phyloP scores from a whole-genome alignment of 23 tunicate species.

The Styela clava region DNA sequence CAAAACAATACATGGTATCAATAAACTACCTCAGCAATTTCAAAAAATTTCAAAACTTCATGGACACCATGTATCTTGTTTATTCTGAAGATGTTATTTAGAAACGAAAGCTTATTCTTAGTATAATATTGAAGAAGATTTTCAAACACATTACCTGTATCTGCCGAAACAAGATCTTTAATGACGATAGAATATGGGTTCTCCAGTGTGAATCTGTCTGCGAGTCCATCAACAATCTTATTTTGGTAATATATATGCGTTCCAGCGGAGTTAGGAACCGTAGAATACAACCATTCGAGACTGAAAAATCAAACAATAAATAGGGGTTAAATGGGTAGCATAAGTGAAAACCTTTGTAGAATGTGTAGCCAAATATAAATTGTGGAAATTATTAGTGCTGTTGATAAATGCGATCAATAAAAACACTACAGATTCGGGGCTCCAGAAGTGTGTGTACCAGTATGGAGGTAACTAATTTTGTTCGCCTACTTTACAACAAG shows the following conservation, averaged over 20 bases:
- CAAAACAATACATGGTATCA: too few species aligned
- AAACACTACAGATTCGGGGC: neutral
- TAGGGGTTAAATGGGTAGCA: neutral
- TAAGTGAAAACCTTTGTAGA: neutral
- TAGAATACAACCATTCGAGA: constrained; percentile 32
- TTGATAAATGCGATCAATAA: neutral
- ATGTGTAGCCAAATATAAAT: too few species aligned
- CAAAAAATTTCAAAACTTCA: too few species aligned
- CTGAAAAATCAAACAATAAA: constrained; percentile 1
- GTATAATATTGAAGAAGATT: too few species aligned
- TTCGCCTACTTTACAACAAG: too few species aligned
- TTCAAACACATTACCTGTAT: constrained; percentile 19
- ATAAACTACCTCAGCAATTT: too few species aligned
- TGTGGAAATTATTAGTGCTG: neutral
- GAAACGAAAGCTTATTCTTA: too few species aligned
- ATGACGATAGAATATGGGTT: constrained; percentile 5
- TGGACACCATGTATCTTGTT: too few species aligned
- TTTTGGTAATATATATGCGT: constrained; percentile 2
- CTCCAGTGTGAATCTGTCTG: neutral
- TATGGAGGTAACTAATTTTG: too few species aligned
- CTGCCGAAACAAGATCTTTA: neutral
- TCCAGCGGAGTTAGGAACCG: neutral
- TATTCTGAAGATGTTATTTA: too few species aligned
- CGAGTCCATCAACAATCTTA: neutral
- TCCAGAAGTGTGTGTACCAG: too few species aligned